phyloP scores from a whole-genome alignment of 2,797 vertebrate genomes.

The Anguilla anguilla region DNA sequence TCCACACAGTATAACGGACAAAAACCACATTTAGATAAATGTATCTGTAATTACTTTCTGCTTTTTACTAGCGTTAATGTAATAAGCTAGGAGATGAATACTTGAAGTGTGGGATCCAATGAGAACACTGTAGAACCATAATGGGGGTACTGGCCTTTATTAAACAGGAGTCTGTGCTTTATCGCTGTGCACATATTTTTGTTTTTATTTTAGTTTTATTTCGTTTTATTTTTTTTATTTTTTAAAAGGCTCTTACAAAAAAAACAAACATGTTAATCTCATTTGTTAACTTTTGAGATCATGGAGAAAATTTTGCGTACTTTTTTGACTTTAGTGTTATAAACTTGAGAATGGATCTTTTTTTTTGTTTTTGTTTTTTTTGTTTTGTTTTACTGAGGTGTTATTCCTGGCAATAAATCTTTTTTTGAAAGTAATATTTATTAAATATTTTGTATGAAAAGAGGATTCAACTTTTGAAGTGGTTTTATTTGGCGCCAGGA shows the following conservation, averaged over 20 bases:
- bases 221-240: constrained; percentile 63
- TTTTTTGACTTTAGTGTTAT: constrained; percentile 82
- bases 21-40: constrained; percentile 70
- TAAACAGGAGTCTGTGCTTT: constrained; percentile 63
- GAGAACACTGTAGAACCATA: constrained; percentile 85
- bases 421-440: constrained; percentile 99
- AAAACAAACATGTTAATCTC: constrained; percentile 76
- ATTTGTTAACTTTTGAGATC: constrained; percentile 83
- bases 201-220: constrained; percentile 62
- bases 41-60: constrained; percentile 71
- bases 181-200: constrained; percentile 52
- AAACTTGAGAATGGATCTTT: constrained; percentile 83
- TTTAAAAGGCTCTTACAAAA: constrained; percentile 77
- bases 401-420: constrained; percentile 98
- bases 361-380: constrained; percentile 60
- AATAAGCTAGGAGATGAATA: constrained; percentile 88
- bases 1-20: constrained; percentile 72
- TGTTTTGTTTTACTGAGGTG: constrained; percentile 75
- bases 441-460: constrained; percentile 99
- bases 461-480: constrained; percentile 71
- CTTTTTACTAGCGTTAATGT: constrained; percentile 74
- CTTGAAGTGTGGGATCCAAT: constrained; percentile 90
- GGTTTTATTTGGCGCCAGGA: constrained; percentile 62
- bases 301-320: constrained; percentile 85
- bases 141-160: constrained; percentile 84